These are phyloP conservation scores for Chamaea fasciata DNA, from an alignment of 2,113 vertebrate species.

Conservation along the genomic window DNA sequence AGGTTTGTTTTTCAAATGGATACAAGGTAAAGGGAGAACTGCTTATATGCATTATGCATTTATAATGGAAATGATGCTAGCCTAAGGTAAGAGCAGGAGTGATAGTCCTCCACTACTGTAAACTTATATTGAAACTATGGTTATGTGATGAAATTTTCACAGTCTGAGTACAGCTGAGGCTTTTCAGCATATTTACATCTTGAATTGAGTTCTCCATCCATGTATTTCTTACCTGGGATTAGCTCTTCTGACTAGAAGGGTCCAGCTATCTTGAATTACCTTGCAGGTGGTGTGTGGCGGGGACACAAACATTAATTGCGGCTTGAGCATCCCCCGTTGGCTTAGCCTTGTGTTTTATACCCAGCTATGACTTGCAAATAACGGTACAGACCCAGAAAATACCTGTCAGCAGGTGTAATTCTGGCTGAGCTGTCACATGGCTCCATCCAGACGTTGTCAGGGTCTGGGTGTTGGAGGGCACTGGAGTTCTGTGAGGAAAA, in stretches of 20 bases:
- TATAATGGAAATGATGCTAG: neutral
- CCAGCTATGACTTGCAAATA: neutral
- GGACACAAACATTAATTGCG: accelerated
- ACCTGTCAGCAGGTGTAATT: accelerated
- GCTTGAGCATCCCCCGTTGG: neutral
- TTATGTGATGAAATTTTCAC: neutral
- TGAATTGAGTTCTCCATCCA: neutral
- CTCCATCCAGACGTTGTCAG: accelerated
- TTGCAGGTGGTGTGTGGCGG: neutral
- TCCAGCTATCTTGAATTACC: neutral
- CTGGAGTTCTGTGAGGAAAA: neutral
- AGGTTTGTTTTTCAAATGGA: conserved; percentile 49
- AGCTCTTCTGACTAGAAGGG: neutral
- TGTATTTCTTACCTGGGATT: no score
- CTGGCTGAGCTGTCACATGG: accelerated
- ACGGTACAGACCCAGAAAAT: accelerated
- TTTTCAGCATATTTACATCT: neutral
- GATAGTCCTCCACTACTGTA: neutral
- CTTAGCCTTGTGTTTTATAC: neutral
- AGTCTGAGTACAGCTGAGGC: neutral
- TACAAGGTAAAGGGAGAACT: conserved; percentile 18
- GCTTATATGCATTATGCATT: neutral
- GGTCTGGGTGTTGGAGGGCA: neutral
- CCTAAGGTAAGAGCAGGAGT: neutral
- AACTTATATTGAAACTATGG: neutral